Percentiles rank a stretch among this genome's conserved stretches.
phyloP scores from a whole-genome alignment of 2,888 invertebrate species.

The Artemia sinica region DNA sequence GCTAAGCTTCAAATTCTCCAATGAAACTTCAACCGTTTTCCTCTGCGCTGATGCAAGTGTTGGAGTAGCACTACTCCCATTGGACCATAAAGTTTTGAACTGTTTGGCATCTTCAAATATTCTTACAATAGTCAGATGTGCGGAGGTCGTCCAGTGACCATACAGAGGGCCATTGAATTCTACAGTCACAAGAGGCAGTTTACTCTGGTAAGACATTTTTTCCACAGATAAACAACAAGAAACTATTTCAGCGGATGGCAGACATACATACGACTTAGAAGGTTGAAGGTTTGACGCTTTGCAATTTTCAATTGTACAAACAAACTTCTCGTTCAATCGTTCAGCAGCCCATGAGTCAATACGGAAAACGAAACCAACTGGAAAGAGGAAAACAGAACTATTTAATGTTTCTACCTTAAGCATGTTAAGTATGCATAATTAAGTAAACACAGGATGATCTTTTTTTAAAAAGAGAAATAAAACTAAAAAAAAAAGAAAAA shows the following conservation, averaged over 20 bases:
- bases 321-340: conserved; percentile 37
- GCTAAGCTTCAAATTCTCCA: conserved; percentile 2
- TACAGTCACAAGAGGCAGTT: not conserved
- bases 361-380: conserved; percentile 48
- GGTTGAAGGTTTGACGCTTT: conserved; percentile 44
- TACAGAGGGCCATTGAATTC: not conserved
- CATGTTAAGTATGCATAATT: conserved; percentile 15
- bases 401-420: conserved; percentile 18
- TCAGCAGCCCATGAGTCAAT: conserved; percentile 48
- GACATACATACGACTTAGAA: conserved; percentile 37
- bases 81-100: conserved; percentile 8
- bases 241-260: conserved; percentile 37
- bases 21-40: not conserved
- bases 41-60: not conserved
- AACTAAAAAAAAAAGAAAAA: conserved; percentile 45
- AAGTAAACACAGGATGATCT: conserved; percentile 28
- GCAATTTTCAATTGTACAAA: conserved; percentile 44
- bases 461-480: conserved; percentile 47
- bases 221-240: conserved; percentile 24
- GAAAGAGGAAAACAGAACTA: conserved; percentile 27
- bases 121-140: not conserved
- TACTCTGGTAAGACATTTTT: conserved; percentile 3
- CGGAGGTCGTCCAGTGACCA: not conserved
- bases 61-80: not conserved
- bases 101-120: not conserved